Evolutionary conservation across 2,113 vertebrate species (phyloP).

Genomic region (Pangasianodon gigas): DNA sequence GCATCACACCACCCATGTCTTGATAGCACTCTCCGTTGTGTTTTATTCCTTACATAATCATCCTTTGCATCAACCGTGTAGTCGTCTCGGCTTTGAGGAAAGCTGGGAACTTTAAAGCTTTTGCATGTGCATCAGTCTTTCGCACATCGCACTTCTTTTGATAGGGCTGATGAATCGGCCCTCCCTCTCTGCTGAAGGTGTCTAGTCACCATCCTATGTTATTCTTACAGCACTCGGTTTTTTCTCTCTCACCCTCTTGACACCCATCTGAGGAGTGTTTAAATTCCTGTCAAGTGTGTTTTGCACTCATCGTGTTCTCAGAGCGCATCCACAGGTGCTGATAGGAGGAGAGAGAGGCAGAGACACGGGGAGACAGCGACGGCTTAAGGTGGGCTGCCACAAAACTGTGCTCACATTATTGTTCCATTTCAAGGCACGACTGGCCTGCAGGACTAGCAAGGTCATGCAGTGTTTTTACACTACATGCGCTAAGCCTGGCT

Average conservation of each 20-base stretch:
- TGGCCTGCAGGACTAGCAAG: not conserved
- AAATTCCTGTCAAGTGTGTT: slow-evolving; percentile 46
- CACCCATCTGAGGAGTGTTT: slow-evolving; percentile 43
- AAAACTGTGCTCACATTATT: slow-evolving; percentile 17
- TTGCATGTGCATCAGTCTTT: slow-evolving; percentile 16
- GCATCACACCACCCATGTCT: no score
- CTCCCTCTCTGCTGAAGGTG: not conserved
- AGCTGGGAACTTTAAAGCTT: slow-evolving; percentile 6
- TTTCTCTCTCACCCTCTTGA: slow-evolving; percentile 23
- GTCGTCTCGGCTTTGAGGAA: not conserved
- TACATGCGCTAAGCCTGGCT: not conserved
- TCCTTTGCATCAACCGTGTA: slow-evolving; percentile 1
- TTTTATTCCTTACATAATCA: not conserved
- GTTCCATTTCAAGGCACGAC: not conserved
- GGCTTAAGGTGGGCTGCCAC: slow-evolving; percentile 3
- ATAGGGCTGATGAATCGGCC: not conserved
- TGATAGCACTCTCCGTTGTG: not conserved
- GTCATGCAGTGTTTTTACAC: slow-evolving; percentile 1
- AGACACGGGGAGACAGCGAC: not conserved
- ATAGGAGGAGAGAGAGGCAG: not conserved
- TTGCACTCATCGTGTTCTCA: not conserved
- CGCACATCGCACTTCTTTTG: not conserved
- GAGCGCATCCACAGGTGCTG: not conserved
- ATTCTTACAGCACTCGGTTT: not conserved
- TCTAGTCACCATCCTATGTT: not conserved